phyloP scores from a whole-genome alignment of 2,113 vertebrate genomes.

The Rhodinocichla rosea region DNA sequence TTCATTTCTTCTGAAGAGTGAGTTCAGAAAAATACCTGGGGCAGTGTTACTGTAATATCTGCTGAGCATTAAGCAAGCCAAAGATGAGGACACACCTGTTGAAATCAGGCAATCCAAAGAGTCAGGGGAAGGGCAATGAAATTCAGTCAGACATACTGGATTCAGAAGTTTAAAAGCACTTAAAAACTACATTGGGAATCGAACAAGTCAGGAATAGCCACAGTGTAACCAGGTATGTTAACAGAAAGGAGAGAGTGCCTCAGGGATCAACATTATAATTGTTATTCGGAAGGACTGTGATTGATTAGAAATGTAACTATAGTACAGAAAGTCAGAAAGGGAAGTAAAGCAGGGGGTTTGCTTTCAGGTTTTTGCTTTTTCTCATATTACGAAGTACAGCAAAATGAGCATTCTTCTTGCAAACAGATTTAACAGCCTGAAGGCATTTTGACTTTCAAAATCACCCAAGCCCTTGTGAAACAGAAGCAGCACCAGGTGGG shows the following conservation, averaged over 20 bases:
- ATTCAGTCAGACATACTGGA: neutral
- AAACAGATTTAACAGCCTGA: neutral
- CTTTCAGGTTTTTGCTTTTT: slow-evolving; percentile 3
- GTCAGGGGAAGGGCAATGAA: neutral
- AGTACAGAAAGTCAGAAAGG: neutral
- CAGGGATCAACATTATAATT: slow-evolving; percentile 16
- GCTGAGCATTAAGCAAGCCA: neutral
- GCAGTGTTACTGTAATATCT: neutral
- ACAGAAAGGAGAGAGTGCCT: neutral
- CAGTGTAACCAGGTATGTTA: neutral
- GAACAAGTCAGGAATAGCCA: slow-evolving; percentile 38
- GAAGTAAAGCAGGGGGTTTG: neutral
- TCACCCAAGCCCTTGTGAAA: neutral
- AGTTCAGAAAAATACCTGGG: neutral
- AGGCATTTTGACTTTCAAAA: neutral
- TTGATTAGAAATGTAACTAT: slow-evolving; percentile 13
- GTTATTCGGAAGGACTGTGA: neutral
- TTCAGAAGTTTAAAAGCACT: neutral
- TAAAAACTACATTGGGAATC: neutral
- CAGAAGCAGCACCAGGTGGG: neutral
- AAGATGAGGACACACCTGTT: slow-evolving; percentile 3
- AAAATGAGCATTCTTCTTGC: neutral
- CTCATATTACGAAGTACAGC: neutral
- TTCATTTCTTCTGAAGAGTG: neutral
- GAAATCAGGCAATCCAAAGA: neutral